These are phyloP conservation scores for Trissolcus basalis DNA, from an alignment of 1,140 invertebrate genomes.

Conservation along the genomic window DNA sequence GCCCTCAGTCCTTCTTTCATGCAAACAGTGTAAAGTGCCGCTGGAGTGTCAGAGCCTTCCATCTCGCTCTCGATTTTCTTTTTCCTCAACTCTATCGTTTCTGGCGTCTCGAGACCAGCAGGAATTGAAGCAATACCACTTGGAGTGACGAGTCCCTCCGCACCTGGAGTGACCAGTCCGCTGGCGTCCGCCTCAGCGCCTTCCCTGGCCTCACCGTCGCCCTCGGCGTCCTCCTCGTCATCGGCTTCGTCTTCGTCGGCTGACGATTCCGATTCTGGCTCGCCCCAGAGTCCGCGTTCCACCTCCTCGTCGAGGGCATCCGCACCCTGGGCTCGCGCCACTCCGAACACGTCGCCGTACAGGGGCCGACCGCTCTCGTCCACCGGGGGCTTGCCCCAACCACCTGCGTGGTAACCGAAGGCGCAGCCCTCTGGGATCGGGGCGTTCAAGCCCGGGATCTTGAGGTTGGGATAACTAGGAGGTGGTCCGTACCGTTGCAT, in stretches of 20 bases:
- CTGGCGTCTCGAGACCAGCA: constrained; percentile 97
- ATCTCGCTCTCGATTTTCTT: constrained; percentile 97
- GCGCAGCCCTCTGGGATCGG: constrained; percentile 97
- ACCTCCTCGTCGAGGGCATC: constrained; percentile 89
- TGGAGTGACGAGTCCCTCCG: constrained; percentile 94
- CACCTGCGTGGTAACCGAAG: constrained; percentile 99
- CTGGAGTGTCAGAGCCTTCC: constrained; percentile 94
- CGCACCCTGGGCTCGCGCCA: constrained; percentile 75
- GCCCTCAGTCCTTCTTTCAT: constrained; percentile 93
- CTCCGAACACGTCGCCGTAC: constrained; percentile 99
- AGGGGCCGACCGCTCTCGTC: constrained; percentile 98
- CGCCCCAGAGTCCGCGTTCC: constrained; percentile 96
- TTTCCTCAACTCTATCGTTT: constrained; percentile 98
- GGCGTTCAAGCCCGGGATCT: constrained; percentile 95
- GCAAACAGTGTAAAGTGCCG: constrained; percentile 94
- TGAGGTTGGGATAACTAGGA: constrained; percentile 98
- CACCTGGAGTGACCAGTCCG: constrained; percentile 86
- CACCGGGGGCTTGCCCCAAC: constrained; percentile 99
- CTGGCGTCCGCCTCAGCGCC: constrained; percentile 81
- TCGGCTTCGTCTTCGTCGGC: constrained; percentile 87
- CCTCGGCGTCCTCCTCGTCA: constrained; percentile 86
- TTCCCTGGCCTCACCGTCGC: constrained; percentile 79
- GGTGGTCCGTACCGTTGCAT: constrained; percentile 99
- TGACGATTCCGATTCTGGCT: constrained; percentile 96
- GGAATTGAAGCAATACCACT: constrained; percentile 96